Percentiles rank a stretch among this genome's conserved stretches.
Conservation (phyloP, 1,140 invertebrate genomes). For the Gonatopus flavifemur region DNA sequence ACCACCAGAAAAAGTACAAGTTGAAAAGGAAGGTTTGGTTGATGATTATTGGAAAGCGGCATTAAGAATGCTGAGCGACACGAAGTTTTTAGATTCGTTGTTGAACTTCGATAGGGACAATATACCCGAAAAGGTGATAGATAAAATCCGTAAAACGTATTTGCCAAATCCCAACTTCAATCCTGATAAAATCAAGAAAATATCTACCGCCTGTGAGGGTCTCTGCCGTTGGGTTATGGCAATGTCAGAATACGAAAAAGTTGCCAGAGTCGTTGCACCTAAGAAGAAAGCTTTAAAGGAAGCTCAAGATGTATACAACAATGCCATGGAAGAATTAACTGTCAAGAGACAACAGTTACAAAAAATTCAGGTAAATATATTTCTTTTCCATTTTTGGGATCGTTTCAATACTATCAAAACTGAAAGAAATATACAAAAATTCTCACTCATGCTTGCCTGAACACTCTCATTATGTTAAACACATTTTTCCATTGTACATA, state of each 20-base stretch:
- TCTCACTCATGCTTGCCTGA: no score
- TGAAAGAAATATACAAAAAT: not conserved
- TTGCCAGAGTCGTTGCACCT: conserved; percentile 85
- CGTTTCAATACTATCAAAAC: not conserved
- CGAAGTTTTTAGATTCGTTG: conserved; percentile 84
- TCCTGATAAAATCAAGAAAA: conserved; percentile 83
- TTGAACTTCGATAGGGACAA: conserved; percentile 92
- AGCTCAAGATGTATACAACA: conserved; percentile 72
- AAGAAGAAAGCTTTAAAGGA: conserved; percentile 78
- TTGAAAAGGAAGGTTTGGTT: conserved; percentile 70
- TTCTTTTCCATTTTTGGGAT: no score
- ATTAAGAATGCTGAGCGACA: conserved; percentile 86
- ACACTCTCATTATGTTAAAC: no score
- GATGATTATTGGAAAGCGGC: conserved; percentile 95
- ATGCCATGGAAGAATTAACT: conserved; percentile 69
- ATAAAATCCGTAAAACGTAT: conserved; percentile 79
- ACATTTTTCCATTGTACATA: no score
- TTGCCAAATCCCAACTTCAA: conserved; percentile 86
- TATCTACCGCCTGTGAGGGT: conserved; percentile 76
- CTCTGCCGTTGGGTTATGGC: conserved; percentile 91
- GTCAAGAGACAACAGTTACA: conserved; percentile 77
- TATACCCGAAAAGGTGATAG: conserved; percentile 79
- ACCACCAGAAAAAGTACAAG: conserved; percentile 79
- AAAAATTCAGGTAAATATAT: conserved; percentile 56
- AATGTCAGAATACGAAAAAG: conserved; percentile 91